phyloP scores from a whole-genome alignment of 2,113 vertebrate species.

The Channa maculata region DNA sequence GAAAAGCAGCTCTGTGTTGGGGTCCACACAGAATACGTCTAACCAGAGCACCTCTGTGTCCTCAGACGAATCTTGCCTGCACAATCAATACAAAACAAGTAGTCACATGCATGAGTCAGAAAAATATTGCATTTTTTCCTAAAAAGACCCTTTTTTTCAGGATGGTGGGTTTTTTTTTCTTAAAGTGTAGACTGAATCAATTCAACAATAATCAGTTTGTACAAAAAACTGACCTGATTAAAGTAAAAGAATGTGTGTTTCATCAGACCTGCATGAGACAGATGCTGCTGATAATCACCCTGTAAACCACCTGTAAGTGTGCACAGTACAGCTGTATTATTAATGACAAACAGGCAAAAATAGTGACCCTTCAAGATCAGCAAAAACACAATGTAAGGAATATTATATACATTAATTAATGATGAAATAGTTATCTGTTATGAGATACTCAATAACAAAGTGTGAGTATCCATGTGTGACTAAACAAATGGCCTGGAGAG shows the following conservation, averaged over 20 bases:
- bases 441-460: too few relatives aligned
- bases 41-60: neutral
- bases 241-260: too few relatives aligned
- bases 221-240: too few relatives aligned
- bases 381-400: neutral
- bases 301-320: neutral
- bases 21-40: neutral
- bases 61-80: neutral
- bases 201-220: too few relatives aligned
- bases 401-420: too few relatives aligned
- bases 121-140: neutral
- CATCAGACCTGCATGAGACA: neutral
- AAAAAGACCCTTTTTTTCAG: neutral
- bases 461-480: too few relatives aligned
- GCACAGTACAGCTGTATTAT: neutral
- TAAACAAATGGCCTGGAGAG: too few relatives aligned
- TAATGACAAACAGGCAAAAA: neutral
- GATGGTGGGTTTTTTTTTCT: too few relatives aligned
- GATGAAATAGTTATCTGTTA: too few relatives aligned
- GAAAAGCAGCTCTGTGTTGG: neutral
- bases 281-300: neutral
- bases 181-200: too few relatives aligned
- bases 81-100: slow-evolving; percentile 2
- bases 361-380: neutral
- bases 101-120: neutral